Conservation (phyloP, 2,888 invertebrate genomes). For the Xylocampa areola region DNA sequence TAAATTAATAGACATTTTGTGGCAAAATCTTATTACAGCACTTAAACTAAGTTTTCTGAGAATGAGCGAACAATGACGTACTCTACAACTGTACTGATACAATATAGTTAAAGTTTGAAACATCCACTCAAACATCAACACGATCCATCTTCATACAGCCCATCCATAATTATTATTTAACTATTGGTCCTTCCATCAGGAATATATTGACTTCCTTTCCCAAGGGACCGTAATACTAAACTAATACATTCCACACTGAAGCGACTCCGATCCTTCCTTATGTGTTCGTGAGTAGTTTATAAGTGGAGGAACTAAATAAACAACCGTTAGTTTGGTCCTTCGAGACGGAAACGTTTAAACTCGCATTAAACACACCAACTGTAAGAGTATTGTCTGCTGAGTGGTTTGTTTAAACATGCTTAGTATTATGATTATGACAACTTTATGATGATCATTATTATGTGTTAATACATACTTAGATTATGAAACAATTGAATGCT, state of each 20-base stretch:
- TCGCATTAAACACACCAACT: constrained; percentile 41
- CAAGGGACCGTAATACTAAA: constrained; percentile 20
- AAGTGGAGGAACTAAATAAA: constrained; percentile 45
- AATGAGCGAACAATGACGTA: no score
- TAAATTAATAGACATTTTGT: background rate
- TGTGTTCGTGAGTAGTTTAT: constrained; percentile 33
- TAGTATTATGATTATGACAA: constrained; percentile 1
- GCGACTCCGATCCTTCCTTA: constrained; percentile 7
- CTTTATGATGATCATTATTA: background rate
- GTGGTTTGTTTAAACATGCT: background rate
- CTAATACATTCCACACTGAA: constrained; percentile 24
- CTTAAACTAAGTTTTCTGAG: no score
- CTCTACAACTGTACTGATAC: no score
- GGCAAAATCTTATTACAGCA: background rate
- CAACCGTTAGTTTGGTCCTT: constrained; percentile 30
- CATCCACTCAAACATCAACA: background rate
- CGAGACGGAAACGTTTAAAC: constrained; percentile 36
- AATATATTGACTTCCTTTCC: constrained; percentile 8
- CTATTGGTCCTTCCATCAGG: constrained; percentile 8
- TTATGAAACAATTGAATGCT: no score
- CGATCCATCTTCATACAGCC: background rate
- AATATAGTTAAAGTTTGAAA: no score
- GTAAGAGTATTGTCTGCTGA: constrained; percentile 23
- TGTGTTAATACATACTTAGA: no score
- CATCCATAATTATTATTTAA: constrained; percentile 3